phyloP scores from a whole-genome alignment of 2,797 vertebrate species.

The Fundulus diaphanus region DNA sequence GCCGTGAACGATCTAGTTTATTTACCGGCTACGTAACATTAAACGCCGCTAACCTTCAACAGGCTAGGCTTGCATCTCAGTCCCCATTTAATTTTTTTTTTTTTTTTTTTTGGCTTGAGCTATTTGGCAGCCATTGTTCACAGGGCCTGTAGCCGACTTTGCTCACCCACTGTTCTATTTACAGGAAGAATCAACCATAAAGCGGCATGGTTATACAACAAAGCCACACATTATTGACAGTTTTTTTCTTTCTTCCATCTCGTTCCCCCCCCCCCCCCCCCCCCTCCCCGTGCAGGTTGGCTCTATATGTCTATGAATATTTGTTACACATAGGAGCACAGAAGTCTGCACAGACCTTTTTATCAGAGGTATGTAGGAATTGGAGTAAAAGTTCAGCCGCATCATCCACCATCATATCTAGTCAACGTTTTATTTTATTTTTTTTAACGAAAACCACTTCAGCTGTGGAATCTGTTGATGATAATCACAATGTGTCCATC shows the following conservation, averaged over 20 bases:
- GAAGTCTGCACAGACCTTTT: constrained; percentile 98
- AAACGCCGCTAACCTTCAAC: constrained; percentile 34
- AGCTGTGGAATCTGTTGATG: background rate
- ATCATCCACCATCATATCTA: background rate
- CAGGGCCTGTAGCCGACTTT: constrained; percentile 66
- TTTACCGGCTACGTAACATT: constrained; percentile 35
- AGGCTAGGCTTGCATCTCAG: constrained; percentile 47
- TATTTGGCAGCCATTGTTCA: constrained; percentile 78
- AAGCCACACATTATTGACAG: background rate
- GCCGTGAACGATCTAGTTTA: constrained; percentile 10
- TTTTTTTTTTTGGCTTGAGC: constrained; percentile 69
- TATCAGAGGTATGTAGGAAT: constrained; percentile 90
- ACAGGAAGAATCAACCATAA: constrained; percentile 35
- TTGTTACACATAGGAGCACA: constrained; percentile 97
- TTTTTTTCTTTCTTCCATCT: background rate
- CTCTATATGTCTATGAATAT: constrained; percentile 97
- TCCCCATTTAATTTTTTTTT: constrained; percentile 63
- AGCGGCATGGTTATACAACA: constrained; percentile 8
- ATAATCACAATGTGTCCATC: constrained; percentile 22
- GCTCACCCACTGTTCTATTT: constrained; percentile 42
- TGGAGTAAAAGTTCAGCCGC: constrained; percentile 17
- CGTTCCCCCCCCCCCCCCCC: too few relatives aligned
- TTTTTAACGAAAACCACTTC: background rate
- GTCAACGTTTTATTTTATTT: background rate
- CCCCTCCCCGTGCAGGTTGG: constrained; percentile 83